phyloP scores from a whole-genome alignment of 2,113 vertebrate species.

The Chaetorhynchus papuensis region DNA sequence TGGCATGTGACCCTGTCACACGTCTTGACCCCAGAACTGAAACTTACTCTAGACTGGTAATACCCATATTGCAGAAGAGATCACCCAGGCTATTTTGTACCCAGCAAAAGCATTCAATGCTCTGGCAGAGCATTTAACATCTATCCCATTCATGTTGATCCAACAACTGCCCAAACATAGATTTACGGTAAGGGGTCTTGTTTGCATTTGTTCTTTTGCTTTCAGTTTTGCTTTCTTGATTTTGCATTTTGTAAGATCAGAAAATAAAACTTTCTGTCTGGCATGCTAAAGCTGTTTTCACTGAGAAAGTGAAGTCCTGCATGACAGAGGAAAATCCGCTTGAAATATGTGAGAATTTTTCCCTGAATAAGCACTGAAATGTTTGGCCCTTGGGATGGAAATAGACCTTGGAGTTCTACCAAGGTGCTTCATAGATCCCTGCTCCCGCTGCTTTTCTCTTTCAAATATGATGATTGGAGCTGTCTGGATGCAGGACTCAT shows the following conservation, averaged over 20 bases:
- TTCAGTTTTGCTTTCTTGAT: not conserved
- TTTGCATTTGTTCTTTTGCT: not conserved
- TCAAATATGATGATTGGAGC: not conserved
- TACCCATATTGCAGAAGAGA: not conserved
- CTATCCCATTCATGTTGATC: not conserved
- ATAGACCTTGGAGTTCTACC: not conserved
- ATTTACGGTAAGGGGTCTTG: not conserved
- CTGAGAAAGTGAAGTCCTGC: not conserved
- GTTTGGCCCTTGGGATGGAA: not conserved
- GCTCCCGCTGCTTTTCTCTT: constrained; percentile 1
- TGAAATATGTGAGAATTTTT: not conserved
- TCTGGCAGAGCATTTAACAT: not conserved
- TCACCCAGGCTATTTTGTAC: not conserved
- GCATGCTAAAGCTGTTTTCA: not conserved
- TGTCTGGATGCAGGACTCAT: not conserved
- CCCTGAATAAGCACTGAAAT: not conserved
- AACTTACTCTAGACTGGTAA: not conserved
- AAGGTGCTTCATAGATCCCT: not conserved
- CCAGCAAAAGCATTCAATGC: not conserved
- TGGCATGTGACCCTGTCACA: not conserved
- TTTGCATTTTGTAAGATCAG: not conserved
- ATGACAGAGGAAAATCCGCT: not conserved
- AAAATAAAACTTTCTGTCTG: not conserved
- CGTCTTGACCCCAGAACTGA: not conserved
- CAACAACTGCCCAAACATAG: not conserved